Evolutionary conservation across 2,797 vertebrate genomes (phyloP), one percentile per base, ranked within the genome.

Genomic region (Pangasius djambal): DNA sequence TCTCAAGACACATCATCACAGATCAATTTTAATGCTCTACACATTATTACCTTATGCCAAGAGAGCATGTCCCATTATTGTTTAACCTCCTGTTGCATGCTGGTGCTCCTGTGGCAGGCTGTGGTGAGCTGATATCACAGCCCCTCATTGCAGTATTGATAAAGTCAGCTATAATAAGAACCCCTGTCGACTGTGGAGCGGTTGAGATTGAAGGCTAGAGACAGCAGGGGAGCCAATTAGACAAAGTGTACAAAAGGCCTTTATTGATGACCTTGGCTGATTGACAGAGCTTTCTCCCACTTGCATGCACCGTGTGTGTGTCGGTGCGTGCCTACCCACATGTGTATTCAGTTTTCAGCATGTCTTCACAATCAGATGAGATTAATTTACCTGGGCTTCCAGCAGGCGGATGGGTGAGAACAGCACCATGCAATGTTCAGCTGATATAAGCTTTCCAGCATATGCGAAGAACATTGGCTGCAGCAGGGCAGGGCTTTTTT

Each of bases 191-290:
- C 93, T 95, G 92, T 92, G 91, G 91, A 92, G 91, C 92, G 87
- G 48, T 91, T 91, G 92, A 95, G 95, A 96, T 95, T 94, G 96
- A 96, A 95, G 93, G 95, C 92, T 92, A 87, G 93, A 92, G 90
- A 92, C 95, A 94, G 94, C 96, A 92, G 90, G 94, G 96, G 96
- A 96, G 92, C 95, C 95, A 97, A 96, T 97, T 97, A 96, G 94
- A 94, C 94, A 94, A 95, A 95, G 95, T 96, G 95, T 93, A 96
- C 95, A 96, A 96, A 96, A 95, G 94, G 92, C 93, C 92, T 95
- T 93, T 95, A 95, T 95, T 95, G 95, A 96, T 93, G 94, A 94
- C 94, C 92, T 90, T 89, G 90, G 93, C 94, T 96, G 96, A 97
- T 92, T 96, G 96, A 94, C 96, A 95, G 94, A 89, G 22, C 91